phyloP scores from a whole-genome alignment of 2,113 vertebrate genomes.

The Cacatua alba region DNA sequence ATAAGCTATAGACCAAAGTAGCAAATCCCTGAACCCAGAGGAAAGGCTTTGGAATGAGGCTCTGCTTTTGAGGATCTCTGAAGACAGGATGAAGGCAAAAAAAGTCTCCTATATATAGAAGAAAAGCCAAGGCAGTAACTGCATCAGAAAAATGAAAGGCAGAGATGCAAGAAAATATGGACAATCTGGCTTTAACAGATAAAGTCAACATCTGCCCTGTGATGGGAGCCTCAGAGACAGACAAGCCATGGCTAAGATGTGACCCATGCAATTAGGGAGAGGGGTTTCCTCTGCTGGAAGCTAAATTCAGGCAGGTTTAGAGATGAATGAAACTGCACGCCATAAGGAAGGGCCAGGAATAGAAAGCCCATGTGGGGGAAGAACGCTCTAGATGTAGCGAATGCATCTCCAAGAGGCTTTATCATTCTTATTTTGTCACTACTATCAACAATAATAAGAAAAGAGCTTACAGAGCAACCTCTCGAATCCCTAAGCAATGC shows the following conservation, averaged over 20 bases:
- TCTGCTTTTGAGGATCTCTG: background rate
- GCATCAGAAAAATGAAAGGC: background rate
- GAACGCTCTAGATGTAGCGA: slow-evolving; percentile 51
- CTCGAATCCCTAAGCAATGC: slow-evolving; percentile 36
- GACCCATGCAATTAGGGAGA: background rate
- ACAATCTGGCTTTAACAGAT: background rate
- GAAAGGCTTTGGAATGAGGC: background rate
- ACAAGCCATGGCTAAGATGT: background rate
- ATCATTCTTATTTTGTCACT: slow-evolving; percentile 68
- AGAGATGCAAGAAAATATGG: background rate
- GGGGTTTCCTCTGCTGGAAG: slow-evolving; percentile 46
- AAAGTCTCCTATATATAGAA: background rate
- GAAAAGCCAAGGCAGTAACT: slow-evolving; percentile 7
- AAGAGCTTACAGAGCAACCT: slow-evolving; percentile 56
- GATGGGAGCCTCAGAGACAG: background rate
- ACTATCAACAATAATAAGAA: slow-evolving; percentile 68
- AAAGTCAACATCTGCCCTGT: background rate
- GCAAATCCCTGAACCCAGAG: background rate
- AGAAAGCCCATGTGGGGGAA: slow-evolving; percentile 67
- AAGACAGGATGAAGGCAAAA: background rate
- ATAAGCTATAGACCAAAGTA: background rate
- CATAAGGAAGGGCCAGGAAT: slow-evolving; percentile 66
- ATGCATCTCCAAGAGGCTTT: slow-evolving; percentile 58
- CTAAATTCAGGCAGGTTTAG: slow-evolving; percentile 56
- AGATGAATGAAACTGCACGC: slow-evolving; percentile 63